Evolutionary conservation across 2,888 invertebrate genomes (phyloP).

Genomic region (Drosophila subquinaria): DNA sequence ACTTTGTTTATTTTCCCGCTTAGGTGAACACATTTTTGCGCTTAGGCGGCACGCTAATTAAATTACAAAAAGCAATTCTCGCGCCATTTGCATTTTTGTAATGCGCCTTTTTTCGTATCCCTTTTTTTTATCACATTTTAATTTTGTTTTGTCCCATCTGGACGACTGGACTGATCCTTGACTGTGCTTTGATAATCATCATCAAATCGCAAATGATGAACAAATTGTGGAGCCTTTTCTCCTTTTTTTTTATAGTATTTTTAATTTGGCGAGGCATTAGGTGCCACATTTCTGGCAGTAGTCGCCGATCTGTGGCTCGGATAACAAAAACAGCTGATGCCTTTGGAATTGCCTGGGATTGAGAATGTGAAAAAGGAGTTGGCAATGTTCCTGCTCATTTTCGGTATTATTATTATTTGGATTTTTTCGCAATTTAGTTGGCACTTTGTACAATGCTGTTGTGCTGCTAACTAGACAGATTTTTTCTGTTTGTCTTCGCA

Average conservation of each 20-base stretch:
- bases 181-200: constrained; percentile 50
- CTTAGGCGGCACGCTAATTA: constrained; percentile 59
- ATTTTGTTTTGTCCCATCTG: constrained; percentile 1
- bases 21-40: constrained; percentile 35
- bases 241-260: constrained; percentile 9
- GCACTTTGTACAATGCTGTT: constrained; percentile 31
- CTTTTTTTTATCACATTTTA: constrained; percentile 21
- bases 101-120: constrained; percentile 4
- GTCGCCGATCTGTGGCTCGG: constrained; percentile 43
- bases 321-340: constrained; percentile 32
- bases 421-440: constrained; percentile 43
- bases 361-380: neutral
- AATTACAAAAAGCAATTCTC: constrained; percentile 62
- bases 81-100: constrained; percentile 56
- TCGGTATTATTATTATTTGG: constrained; percentile 45
- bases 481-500: constrained; percentile 15
- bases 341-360: neutral
- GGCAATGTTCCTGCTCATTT: constrained; percentile 44
- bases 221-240: constrained; percentile 41
- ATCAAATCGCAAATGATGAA: constrained; percentile 51
- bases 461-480: constrained; percentile 30
- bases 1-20: constrained; percentile 9
- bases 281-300: constrained; percentile 51
- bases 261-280: constrained; percentile 57
- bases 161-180: constrained; percentile 16